Conservation (phyloP, 2,113 vertebrate species). For the Camelus bactrianus region DNA sequence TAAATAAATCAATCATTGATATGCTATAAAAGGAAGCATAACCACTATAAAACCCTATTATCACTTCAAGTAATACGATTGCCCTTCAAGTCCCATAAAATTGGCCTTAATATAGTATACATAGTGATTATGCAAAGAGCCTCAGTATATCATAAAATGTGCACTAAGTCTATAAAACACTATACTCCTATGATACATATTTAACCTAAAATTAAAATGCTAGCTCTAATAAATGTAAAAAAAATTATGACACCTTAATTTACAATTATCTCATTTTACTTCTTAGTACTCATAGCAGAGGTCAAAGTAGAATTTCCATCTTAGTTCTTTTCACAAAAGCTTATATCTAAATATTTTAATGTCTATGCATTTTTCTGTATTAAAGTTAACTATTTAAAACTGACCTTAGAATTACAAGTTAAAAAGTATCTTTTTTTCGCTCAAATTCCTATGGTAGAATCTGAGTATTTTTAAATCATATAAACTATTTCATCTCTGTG, state of each 20-base stretch:
- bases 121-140: neutral
- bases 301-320: neutral
- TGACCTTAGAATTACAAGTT: neutral
- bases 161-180: neutral
- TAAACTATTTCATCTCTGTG: neutral
- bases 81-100: conserved; percentile 58
- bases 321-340: neutral
- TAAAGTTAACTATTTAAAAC: conserved; percentile 39
- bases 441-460: neutral
- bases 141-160: conserved; percentile 12
- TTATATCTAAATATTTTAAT: neutral
- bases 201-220: conserved; percentile 47
- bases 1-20: conserved; percentile 3
- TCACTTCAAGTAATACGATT: neutral
- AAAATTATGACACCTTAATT: neutral
- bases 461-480: neutral
- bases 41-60: neutral
- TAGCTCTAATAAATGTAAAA: neutral
- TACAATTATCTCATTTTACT: conserved; percentile 23
- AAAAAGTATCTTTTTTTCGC: neutral
- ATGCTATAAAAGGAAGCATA: conserved; percentile 12
- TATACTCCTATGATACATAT: neutral
- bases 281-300: neutral
- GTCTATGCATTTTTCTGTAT: neutral
- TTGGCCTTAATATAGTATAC: neutral